These are phyloP conservation scores for Styela plicata DNA, from an alignment of 23 tunicate species.

Conservation along the genomic window DNA sequence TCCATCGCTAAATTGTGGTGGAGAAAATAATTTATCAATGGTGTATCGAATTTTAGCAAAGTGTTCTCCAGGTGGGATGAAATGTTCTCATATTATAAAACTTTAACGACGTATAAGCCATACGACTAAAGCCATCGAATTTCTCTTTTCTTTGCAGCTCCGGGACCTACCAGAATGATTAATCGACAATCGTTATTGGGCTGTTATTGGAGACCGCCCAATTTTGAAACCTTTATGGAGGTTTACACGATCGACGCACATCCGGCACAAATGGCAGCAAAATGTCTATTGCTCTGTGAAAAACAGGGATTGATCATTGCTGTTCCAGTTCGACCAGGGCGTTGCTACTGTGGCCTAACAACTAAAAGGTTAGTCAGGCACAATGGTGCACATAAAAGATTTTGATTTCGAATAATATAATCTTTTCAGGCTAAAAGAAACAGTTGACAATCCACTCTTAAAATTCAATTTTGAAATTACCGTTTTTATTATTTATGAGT, in stretches of 20 bases:
- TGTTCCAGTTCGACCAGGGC: neutral
- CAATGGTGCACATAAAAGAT: no score
- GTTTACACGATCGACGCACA: neutral
- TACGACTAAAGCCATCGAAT: no score
- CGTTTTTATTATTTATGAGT: no score
- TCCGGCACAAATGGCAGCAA: neutral
- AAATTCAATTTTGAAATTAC: no score
- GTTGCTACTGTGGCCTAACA: slow-evolving; percentile 29
- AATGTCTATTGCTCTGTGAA: slow-evolving; percentile 23
- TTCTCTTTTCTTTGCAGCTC: neutral
- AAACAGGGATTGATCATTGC: slow-evolving; percentile 5
- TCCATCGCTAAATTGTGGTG: slow-evolving; percentile 18
- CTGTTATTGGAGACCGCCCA: slow-evolving; percentile 12
- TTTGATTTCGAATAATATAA: no score
- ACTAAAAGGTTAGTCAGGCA: no score
- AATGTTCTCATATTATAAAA: no score
- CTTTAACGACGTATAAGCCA: no score
- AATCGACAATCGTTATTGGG: neutral
- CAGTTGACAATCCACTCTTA: no score
- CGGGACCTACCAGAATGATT: neutral
- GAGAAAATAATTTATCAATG: slow-evolving; percentile 2
- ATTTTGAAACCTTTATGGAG: slow-evolving; percentile 13
- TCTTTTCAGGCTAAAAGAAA: no score
- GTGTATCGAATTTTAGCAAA: neutral
- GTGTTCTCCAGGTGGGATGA: slow-evolving; percentile 3